Evolutionary conservation across 1,140 invertebrate genomes (phyloP), one percentile per base, ranked within the genome.

Genomic region (Temnothorax longispinosus): DNA sequence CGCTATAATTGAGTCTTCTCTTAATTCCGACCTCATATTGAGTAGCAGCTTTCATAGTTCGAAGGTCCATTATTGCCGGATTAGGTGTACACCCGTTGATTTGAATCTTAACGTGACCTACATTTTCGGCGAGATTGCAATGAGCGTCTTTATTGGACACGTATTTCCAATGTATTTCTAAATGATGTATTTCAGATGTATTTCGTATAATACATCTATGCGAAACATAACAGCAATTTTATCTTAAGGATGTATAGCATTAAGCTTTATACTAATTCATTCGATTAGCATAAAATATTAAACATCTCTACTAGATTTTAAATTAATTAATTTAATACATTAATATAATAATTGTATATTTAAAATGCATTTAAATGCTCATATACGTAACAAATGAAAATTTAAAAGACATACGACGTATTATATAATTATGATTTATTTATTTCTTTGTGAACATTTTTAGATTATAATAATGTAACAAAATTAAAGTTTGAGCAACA

Each of bases 1-100:
- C 80, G 35, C 18, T 41, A 82, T 82, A 60, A 82, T 82, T 72
- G 80, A 82, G 54, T 82, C 52, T 35, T 74, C 41, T 41, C 67
- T 74, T 58, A 74, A 82, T 82, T 82, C 27, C 21, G n/a, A 27
- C 13, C 18, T 74, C 5, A n/a, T 69, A 72, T 7, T 27, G 78
- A 82, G 52, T 82, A 58, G 18, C 80, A 38, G 80, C 38, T 74
- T 82, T 82, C 52, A 18, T 72, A 82, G 38, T 11, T 74, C 18
- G 67, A 56, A 7, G 67, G n/a, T 72, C 15, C 52, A 72, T 82
- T 82, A 82, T 82, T 60, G 80, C 52, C 10, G 21, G 67, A 82
- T 82, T 82, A 74, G 18, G 11, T 82, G 52, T 82, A 74, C 18
- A 62, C 71, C 78, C 50, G 21, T 32, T 52, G 52, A 82, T 74